Base-by-base conservation (phyloP, 2,888 invertebrate species). In the Drymonia ruficornis region DNA sequence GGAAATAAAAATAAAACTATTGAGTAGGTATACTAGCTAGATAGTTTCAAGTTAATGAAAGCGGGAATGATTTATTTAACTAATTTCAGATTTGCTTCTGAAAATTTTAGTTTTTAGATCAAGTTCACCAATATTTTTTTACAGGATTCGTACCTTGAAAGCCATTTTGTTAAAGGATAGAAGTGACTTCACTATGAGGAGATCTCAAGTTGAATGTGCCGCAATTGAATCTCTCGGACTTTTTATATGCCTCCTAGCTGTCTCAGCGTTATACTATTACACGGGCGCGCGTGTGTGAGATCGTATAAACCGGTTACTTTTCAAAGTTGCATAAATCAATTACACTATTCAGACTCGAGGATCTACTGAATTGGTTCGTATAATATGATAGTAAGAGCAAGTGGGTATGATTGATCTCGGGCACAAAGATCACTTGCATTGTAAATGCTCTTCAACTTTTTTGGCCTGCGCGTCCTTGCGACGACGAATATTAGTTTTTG, bases 181-280 rank as follows among this genome's bases (percentile, higher is more conserved):
- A 60, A 67, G 78, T 85, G 84, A 86, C 86, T 85, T 82, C 74
- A 79, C 84, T 70, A 66, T 70, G 80, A 84, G 82, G 68, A 79
- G 72, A 79, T 66, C 81, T 81, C 82, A 81, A 85, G 78, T 83
- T 80, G 84, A 91, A 88, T 91, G 89, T 90, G 77, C 79, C 61
- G 53, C 61, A 74, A 78, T 76, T 67, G 67, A 63, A 61, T 63
- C 63, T 73, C 70, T 55, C 71, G 51, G 70, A 79, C 76, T 85
- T 87, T 89, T 87, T 91, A 90, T 91, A 90, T 67, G 61, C 47
- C 64, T 70, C 74, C 23, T 56, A 58, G 65, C 50, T 67, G 82
- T 81, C 81, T 68, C 75, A 83, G 80, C 81, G 83, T 78, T 84
- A 74, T 63, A 66, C 61, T 62, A 70, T 66, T 61, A 55, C 62